A percentile compares a stretch with the other conserved stretches of the same genome.
Evolutionary conservation across 2,888 invertebrate species (phyloP).

Genomic region (Cordilura impudica): DNA sequence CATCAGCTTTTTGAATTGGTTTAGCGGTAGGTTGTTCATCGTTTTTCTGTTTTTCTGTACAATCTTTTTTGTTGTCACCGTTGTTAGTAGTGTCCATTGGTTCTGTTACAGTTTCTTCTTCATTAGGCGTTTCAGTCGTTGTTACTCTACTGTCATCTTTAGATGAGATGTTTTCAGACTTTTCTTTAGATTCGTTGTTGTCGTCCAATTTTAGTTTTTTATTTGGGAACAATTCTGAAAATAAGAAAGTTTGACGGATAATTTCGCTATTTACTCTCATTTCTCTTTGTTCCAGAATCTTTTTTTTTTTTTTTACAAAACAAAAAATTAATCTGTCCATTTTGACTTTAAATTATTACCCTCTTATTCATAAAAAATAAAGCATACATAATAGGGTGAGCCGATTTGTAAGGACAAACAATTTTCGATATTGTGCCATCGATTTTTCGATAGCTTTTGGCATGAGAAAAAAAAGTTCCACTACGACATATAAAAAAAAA

Average conservation of each 20-base stretch:
- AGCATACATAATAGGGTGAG: too few species aligned
- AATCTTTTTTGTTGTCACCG: constrained; percentile 43
- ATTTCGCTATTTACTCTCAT: too few species aligned
- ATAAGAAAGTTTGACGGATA: background rate
- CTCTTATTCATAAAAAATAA: too few species aligned
- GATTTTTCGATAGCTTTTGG: too few species aligned
- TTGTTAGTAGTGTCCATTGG: constrained; percentile 24
- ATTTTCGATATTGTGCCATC: too few species aligned
- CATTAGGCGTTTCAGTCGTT: constrained; percentile 26
- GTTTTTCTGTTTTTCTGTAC: background rate
- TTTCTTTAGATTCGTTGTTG: constrained; percentile 63
- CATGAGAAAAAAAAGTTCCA: too few species aligned
- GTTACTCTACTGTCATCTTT: constrained; percentile 56
- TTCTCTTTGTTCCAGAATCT: too few species aligned
- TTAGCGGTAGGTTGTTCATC: constrained; percentile 14
- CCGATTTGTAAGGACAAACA: too few species aligned
- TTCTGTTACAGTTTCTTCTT: constrained; percentile 34
- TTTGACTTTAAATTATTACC: too few species aligned
- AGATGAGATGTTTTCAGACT: constrained; percentile 43
- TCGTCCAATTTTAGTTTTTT: constrained; percentile 71
- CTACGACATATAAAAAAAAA: too few species aligned
- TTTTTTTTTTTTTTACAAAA: too few species aligned
- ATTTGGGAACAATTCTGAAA: constrained; percentile 69
- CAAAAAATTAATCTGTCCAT: too few species aligned
- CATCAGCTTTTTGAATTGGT: constrained; percentile 20